A percentile compares a stretch with the other conserved stretches of the same genome.
Evolutionary conservation across 2,888 invertebrate genomes (phyloP).

Genomic region (Xestia ashworthii): DNA sequence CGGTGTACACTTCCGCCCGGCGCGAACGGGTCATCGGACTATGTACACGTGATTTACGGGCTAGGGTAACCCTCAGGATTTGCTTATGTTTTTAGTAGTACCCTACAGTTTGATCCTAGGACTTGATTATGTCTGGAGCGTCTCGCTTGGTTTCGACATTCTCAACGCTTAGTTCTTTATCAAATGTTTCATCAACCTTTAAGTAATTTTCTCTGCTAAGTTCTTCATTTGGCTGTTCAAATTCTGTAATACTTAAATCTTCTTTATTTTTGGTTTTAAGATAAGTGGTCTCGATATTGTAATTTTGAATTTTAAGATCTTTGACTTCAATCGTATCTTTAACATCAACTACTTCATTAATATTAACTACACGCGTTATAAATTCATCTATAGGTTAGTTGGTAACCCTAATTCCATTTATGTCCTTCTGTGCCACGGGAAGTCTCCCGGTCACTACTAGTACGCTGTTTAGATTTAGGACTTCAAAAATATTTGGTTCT

Average conservation of each 20-base stretch:
- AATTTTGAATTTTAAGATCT: not conserved
- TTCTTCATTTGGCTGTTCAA: not conserved
- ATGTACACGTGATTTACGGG: conserved; percentile 65
- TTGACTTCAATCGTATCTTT: not conserved
- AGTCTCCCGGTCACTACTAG: conserved; percentile 52
- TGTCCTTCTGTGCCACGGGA: conserved; percentile 53
- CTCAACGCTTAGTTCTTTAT: not conserved
- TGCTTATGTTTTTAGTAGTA: conserved; percentile 27
- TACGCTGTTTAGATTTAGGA: conserved; percentile 60
- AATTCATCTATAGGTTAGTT: not conserved
- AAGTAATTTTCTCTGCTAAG: not conserved
- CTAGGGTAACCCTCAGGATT: conserved; percentile 63
- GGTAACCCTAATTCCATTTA: conserved; percentile 56
- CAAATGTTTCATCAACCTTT: not conserved
- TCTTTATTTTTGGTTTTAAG: not conserved
- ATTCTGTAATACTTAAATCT: not conserved
- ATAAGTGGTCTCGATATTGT: too few species aligned
- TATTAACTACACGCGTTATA: not conserved
- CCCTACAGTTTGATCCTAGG: conserved; percentile 33
- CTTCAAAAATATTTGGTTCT: conserved; percentile 64
- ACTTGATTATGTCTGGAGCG: conserved; percentile 4
- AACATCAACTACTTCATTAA: not conserved
- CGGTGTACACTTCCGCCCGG: conserved; percentile 70
- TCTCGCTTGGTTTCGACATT: conserved; percentile 4
- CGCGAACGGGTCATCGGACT: conserved; percentile 66